Evolutionary conservation across 35 echinoderm and acorn worm species (phyloP), one percentile per base, ranked within the genome.

Genomic region (Patiria miniata): DNA sequence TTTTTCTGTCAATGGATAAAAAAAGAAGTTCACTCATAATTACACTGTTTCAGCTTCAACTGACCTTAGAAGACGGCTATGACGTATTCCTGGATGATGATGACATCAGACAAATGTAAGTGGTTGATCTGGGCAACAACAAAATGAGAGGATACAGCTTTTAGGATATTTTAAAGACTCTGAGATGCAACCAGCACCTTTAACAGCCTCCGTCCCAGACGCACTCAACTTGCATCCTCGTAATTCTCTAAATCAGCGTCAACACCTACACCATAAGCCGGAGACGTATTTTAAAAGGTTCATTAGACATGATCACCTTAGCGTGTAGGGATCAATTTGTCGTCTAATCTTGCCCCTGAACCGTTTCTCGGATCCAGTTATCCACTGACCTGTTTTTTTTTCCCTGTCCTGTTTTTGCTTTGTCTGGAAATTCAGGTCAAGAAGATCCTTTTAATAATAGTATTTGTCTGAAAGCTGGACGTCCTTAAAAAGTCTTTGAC

Each of bases 21-120:
- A 47, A 12, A 8, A 68, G n/a, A 9, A 37, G 32, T 77, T 21
- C 1, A 18, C 15, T 52, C 6, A 32, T 84, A 51, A 81, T 53
- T 16, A 40, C 15, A 69, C 36, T 61, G 14, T 79, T 83, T 82
- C 81, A 97, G 95, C 93, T 97, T 91, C 81, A 81, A 69, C 78
- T 79, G 44, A 97, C 95, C n/a, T 87, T 97, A 17, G 95, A 97
- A 77, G 91, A 93, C 81, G 91, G 85, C 14, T 97, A 84, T 93
- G 95, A 97, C 77, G 79, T 97, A 21, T 97, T 91, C 52, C 54
- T 97, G 1, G 80, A 90, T 40, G 95, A 97, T 1, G 84, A 69
- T 23, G 91, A 93, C 50, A 53, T 87, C 36, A 85, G 80, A 83
- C 60, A 88, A 82, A 83, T 87, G 84, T 87, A 88, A 87, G 84